These are phyloP conservation scores for Cryptotermes secundus DNA, from an alignment of 1,140 invertebrate species.

Conservation along the genomic window DNA sequence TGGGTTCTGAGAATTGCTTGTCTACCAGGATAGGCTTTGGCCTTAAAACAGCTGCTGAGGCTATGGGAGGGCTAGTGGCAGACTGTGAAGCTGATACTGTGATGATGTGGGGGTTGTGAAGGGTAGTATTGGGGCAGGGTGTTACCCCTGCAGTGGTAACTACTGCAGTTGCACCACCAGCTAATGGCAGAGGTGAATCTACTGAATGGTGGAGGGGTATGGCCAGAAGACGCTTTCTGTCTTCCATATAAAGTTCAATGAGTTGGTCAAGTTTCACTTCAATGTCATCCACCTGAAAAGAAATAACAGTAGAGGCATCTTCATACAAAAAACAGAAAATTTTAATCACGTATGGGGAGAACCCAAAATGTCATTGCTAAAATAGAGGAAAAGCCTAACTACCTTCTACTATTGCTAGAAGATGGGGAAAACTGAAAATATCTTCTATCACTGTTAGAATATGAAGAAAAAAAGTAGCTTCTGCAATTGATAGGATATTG, in stretches of 20 bases:
- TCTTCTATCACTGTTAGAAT: no score
- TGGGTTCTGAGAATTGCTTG: conserved; percentile 77
- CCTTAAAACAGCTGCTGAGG: conserved; percentile 40
- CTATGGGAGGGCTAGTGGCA: conserved; percentile 39
- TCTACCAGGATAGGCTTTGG: conserved; percentile 67
- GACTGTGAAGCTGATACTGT: conserved; percentile 39
- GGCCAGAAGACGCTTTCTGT: conserved; percentile 66
- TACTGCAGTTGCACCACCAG: conserved; percentile 29
- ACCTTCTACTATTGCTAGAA: no score
- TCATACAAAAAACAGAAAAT: no score
- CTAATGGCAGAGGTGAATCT: conserved; percentile 35
- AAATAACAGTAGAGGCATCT: neutral
- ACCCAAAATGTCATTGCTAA: no score
- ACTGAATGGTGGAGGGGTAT: conserved; percentile 47
- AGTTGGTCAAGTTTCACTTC: conserved; percentile 91
- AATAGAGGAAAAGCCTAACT: no score
- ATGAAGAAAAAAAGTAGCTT: no score
- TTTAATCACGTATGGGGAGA: no score
- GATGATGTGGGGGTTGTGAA: neutral
- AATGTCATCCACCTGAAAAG: conserved; percentile 83
- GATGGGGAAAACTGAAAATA: no score
- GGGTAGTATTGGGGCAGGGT: conserved; percentile 4
- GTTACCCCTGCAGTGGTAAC: neutral
- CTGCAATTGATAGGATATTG: no score
- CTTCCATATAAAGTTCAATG: conserved; percentile 90